Percentiles rank a stretch among this genome's conserved stretches.
Conservation (phyloP, 2,113 vertebrate genomes). For the Narcine bancroftii region DNA sequence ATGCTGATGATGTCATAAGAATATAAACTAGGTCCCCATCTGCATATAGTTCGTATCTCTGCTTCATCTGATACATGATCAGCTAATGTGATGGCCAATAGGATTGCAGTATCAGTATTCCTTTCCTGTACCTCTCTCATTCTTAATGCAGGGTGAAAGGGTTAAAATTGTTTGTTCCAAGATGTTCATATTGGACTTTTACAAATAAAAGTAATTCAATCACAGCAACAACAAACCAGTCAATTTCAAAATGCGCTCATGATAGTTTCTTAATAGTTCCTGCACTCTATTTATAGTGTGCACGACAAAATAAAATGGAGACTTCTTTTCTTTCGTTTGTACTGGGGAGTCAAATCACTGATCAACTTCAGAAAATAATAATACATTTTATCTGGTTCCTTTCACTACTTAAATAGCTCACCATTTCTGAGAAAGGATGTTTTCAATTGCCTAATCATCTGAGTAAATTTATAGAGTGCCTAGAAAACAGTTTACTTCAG, state of each 20-base stretch:
- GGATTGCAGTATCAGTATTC: neutral
- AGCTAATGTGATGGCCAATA: neutral
- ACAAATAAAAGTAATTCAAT: neutral
- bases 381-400: neutral
- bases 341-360: neutral
- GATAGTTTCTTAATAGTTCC: neutral
- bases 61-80: neutral
- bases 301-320: neutral
- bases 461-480: neutral
- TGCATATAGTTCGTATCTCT: neutral
- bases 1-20: neutral
- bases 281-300: neutral
- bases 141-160: neutral
- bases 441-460: neutral
- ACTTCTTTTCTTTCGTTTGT: neutral
- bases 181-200: neutral
- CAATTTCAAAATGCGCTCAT: neutral
- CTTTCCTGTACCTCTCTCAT: neutral
- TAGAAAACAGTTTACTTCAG: neutral
- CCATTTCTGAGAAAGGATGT: neutral
- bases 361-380: neutral
- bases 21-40: neutral
- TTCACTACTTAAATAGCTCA: neutral
- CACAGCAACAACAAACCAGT: neutral
- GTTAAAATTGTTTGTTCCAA: neutral